Percentiles rank a stretch among this genome's conserved stretches.
phyloP scores from a whole-genome alignment of 2,113 vertebrate species.

The Cyphomyrus plagiostoma region DNA sequence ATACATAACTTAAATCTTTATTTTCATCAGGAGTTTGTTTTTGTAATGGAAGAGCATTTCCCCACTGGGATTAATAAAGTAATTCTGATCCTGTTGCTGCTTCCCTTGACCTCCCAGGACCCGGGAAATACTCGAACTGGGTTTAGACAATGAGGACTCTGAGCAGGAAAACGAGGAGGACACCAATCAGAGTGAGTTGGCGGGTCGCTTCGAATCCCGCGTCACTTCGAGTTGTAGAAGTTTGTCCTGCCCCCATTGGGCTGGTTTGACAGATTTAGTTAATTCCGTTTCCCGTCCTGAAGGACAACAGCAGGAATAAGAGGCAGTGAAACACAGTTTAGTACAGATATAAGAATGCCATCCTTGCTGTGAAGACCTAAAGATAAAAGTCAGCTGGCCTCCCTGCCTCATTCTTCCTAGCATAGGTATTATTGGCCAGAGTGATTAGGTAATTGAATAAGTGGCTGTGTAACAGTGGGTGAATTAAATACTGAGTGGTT shows the following conservation, averaged over 20 bases:
- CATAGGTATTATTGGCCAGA: not conserved
- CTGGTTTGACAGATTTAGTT: not conserved
- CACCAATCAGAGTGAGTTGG: constrained; percentile 89
- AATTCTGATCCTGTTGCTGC: not conserved
- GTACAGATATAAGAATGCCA: not conserved
- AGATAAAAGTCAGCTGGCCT: not conserved
- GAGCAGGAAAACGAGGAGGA: constrained; percentile 98
- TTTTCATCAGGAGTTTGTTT: no score
- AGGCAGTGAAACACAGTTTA: not conserved
- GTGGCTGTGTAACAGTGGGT: not conserved
- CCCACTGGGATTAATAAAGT: no score
- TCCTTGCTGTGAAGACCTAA: not conserved
- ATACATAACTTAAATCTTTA: no score
- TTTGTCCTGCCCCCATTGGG: not conserved
- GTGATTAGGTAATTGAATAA: not conserved
- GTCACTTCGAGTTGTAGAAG: not conserved
- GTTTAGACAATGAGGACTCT: constrained; percentile 96
- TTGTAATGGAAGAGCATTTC: no score
- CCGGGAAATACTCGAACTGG: constrained; percentile 91
- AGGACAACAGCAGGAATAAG: not conserved
- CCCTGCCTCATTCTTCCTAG: not conserved
- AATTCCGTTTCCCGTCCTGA: not conserved
- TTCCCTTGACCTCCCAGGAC: constrained; percentile 60
- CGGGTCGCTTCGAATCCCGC: not conserved
- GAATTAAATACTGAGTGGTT: not conserved